Evolutionary conservation across 2,888 invertebrate genomes (phyloP), one percentile per base, ranked within the genome.

Genomic region (Nomada hirtipes): DNA sequence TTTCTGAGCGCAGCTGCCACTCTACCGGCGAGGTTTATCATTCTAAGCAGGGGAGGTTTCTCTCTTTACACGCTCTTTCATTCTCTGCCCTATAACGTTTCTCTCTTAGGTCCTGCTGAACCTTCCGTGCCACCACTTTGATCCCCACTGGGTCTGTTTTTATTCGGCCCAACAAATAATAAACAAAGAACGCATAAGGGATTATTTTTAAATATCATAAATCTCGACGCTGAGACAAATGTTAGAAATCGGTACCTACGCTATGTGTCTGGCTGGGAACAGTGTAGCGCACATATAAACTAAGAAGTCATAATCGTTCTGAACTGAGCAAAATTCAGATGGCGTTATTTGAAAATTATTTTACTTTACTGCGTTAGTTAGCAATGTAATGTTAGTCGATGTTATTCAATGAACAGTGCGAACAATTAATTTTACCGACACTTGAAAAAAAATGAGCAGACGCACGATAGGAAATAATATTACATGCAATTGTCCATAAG

Each of bases 1-100:
- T 76, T 75, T 71, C 78, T 53, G 76, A 63, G 83, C 82, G 83
- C 90, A 88, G 90, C 90, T 89, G 90, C 80, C 73, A 80, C 61
- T 79, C 60, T 55, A 71, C 72, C 57, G 65, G 75, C 74, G 67
- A 85, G 85, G 78, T 86, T 89, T 86, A 89, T 90, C 88, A 73
- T 88, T 87, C 83, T 59, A 83, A 84, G 79, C 85, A 90, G 85
- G 90, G 90, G 87, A 90, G 90, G 90, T 84, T 89, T 83, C 79
- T 84, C 69, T 75, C 64, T 68, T 44, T 76, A 70, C 76, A 47
- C 53, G 67, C 67, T 72, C 63, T 75, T 61, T 79, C 78, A 53
- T 74, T 1, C 67, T 29, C 59, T 29, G 70, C 42, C 65, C 65
- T 70, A 29, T 50, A 57, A 55, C 63, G 52, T 80, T 59, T 68